Evolutionary conservation across 2,113 vertebrate genomes (phyloP).

Genomic region (Acanthisitta chloris): DNA sequence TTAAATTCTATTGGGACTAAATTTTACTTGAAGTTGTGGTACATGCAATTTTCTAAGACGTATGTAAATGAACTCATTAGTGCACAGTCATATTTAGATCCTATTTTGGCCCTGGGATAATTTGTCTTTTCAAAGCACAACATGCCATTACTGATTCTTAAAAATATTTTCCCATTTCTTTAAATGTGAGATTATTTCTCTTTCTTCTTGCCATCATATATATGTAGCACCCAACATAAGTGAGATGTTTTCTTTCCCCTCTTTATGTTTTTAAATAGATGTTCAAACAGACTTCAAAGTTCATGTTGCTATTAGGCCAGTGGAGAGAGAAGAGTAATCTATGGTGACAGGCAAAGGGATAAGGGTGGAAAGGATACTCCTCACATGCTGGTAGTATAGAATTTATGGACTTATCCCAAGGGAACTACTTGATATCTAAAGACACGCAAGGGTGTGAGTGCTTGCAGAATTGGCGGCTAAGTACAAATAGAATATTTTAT

Average conservation of each 20-base stretch:
- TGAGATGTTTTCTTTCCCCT: neutral
- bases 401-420: neutral
- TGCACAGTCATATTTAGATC: constrained; percentile 39
- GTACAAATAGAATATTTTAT: neutral
- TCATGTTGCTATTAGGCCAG: neutral
- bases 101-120: constrained; percentile 57
- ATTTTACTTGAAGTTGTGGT: constrained; percentile 47
- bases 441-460: neutral
- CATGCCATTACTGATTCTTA: constrained; percentile 59
- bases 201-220: neutral
- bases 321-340: neutral
- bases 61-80: constrained; percentile 75
- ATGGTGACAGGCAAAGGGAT: neutral
- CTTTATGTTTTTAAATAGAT: neutral
- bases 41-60: constrained; percentile 55
- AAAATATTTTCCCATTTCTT: constrained; percentile 37
- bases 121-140: constrained; percentile 48
- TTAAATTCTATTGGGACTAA: constrained; percentile 52
- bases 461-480: neutral
- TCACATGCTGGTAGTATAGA: neutral
- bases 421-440: neutral
- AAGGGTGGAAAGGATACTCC: neutral
- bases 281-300: neutral
- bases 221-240: neutral
- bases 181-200: neutral